Base-by-base conservation (phyloP, 2,113 vertebrate genomes). In the Gallinago media region DNA sequence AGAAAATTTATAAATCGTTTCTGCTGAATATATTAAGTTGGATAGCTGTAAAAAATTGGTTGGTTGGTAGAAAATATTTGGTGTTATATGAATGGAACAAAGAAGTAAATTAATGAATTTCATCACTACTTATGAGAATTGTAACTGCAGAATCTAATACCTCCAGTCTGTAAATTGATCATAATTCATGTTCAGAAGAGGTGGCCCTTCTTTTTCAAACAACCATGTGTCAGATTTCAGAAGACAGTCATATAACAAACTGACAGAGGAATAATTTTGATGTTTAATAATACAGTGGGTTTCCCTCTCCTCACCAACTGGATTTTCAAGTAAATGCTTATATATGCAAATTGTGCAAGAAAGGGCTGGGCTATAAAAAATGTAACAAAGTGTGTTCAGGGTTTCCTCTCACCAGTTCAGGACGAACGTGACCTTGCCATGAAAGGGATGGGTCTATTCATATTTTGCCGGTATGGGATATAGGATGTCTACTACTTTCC, bases 361-460 rank as follows among this genome's bases (percentile, higher is more conserved):
- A 59, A 92, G 13, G 2, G 3, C 17, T 88, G 20, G 18, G 9
- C 12, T 74, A 65, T 27, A 9, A 58, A 91, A 91, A 85, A 67
- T 9, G 4, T 61, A 8, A 34, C 21, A 68, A 65, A 81, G 49
- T 5, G 6, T 26, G 27, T 4, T 12, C 58, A 46, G 7, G 13
- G 1, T 31, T 85, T 77, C 40, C 20, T 83, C 31, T 95, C 13
- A 42, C 21, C 5, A 32, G 22, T 8, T 68, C n/a, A 58, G 27
- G 10, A 34, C 1, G 22, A 85, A 12, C 5, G 12, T 76, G 2
- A 58, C 1, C 7, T 56, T 81, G 54, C 21, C 1, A 1, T 66
- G 38, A 62, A 90, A 91, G 2, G 4, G 12, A 2, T 74, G 23
- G 4, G 7, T 86, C 6, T 20, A 29, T 15, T 19, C 4, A 10